phyloP scores from a whole-genome alignment of 2,113 vertebrate species.

The Ammospiza nelsoni region DNA sequence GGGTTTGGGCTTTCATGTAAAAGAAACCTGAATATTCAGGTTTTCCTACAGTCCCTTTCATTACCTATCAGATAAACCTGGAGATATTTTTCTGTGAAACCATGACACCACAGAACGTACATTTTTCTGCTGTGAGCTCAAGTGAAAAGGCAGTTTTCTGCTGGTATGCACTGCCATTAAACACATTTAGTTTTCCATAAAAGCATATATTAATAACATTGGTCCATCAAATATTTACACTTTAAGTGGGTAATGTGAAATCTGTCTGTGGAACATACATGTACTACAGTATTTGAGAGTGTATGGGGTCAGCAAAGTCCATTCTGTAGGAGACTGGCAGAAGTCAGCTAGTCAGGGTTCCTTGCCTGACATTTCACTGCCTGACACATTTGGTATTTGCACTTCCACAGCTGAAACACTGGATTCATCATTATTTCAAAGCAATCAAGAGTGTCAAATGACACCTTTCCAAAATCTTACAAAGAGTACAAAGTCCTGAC shows the following conservation, averaged over 20 bases:
- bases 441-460: background rate
- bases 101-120: background rate
- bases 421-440: background rate
- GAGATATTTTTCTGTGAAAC: background rate
- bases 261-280: background rate
- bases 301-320: background rate
- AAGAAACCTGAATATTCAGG: conserved; percentile 55
- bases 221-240: background rate
- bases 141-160: conserved; percentile 17
- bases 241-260: background rate
- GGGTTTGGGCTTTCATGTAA: conserved; percentile 19
- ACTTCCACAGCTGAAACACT: background rate
- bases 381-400: background rate
- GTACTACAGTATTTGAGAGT: background rate
- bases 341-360: background rate
- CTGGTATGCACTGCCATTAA: background rate
- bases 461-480: background rate
- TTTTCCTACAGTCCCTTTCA: conserved; percentile 7
- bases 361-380: background rate
- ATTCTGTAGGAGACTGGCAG: background rate
- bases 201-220: background rate
- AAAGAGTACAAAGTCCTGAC: background rate
- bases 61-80: conserved; percentile 19
- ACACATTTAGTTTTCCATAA: background rate
- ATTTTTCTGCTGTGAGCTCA: background rate